These are phyloP conservation scores for Phaenicophaeus curvirostris DNA, from an alignment of 2,797 vertebrate species.

Conservation along the genomic window DNA sequence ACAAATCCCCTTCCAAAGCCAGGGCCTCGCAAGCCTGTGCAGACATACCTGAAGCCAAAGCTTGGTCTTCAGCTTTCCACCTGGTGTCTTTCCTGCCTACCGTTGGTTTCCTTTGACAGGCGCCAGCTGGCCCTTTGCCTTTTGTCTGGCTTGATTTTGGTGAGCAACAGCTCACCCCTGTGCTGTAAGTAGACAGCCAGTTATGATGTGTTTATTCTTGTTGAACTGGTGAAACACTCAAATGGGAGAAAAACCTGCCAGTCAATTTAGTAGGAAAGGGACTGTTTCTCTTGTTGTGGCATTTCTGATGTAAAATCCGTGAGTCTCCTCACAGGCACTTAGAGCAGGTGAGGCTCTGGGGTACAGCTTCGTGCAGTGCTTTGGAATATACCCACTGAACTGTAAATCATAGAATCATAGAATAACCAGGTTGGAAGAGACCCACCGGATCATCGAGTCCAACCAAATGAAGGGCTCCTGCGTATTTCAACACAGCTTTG, in stretches of 20 bases:
- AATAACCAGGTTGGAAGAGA: too few species aligned
- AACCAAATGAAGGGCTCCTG: slow-evolving; percentile 27
- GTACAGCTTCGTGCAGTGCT: neutral
- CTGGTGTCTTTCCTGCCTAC: neutral
- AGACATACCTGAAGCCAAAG: neutral
- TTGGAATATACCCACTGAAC: neutral
- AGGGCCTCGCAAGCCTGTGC: neutral
- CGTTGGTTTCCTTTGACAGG: neutral
- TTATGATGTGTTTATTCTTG: neutral
- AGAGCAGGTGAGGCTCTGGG: neutral
- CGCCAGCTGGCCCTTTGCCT: neutral
- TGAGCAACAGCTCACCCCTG: neutral
- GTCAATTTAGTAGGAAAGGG: neutral
- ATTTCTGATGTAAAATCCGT: neutral
- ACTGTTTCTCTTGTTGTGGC: neutral
- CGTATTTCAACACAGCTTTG: slow-evolving; percentile 25
- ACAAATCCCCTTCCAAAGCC: neutral
- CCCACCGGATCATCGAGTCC: too few species aligned
- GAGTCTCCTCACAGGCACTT: neutral
- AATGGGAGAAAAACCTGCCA: neutral
- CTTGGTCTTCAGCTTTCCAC: neutral
- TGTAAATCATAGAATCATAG: too few species aligned
- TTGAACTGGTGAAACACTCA: neutral
- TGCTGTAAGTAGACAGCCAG: neutral
- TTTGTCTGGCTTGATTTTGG: neutral